A percentile compares a stretch with the other conserved stretches of the same genome.
Conservation (phyloP, 1,140 invertebrate species). For the Seison nebaliae region DNA sequence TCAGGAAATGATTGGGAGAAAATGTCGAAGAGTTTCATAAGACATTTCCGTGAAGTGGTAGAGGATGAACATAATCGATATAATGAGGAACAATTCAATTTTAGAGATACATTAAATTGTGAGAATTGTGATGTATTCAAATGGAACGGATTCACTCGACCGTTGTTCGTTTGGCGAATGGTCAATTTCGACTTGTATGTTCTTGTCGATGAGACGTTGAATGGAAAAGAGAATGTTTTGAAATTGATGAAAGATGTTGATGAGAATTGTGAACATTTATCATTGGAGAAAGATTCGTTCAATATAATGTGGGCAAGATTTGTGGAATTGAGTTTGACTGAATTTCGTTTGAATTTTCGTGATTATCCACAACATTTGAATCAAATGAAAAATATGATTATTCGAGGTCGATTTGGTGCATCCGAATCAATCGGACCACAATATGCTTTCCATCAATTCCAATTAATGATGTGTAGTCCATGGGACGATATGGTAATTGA, state of each 20-base stretch:
- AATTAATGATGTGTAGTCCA: constrained; percentile 32
- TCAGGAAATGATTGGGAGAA: no score
- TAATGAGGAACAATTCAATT: no score
- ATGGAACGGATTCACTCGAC: no score
- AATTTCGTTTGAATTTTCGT: constrained; percentile 60
- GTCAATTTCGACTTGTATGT: constrained; percentile 6
- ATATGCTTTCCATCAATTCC: constrained; percentile 32
- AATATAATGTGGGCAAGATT: constrained; percentile 62
- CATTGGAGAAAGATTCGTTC: constrained; percentile 1
- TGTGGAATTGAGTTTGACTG: constrained; percentile 46
- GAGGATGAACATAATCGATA: no score
- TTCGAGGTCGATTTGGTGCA: constrained; percentile 63
- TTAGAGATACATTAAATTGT: no score
- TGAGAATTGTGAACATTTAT: background rate
- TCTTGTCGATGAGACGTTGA: background rate
- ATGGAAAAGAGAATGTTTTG: background rate
- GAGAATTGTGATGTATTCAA: no score
- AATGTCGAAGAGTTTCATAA: no score
- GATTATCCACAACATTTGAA: constrained; percentile 79
- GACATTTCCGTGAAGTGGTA: no score
- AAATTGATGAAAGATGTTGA: background rate
- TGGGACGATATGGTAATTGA: constrained; percentile 28
- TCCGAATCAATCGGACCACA: constrained; percentile 56
- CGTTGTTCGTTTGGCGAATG: no score
- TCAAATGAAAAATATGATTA: constrained; percentile 46